phyloP scores from a whole-genome alignment of 2,888 invertebrate genomes.

The Macrophya annulata region DNA sequence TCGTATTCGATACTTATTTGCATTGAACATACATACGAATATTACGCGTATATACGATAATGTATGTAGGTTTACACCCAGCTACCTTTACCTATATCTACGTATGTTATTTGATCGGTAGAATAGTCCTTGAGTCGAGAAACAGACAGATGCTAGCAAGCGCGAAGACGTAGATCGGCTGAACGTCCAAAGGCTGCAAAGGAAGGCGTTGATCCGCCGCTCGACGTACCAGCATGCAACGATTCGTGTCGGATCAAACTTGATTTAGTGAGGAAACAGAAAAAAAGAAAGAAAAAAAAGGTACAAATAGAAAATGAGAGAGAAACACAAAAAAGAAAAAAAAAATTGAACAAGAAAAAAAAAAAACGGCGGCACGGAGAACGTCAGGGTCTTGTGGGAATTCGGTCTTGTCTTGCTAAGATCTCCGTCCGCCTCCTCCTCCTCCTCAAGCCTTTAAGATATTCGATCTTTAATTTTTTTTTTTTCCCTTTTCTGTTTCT shows the following conservation, averaged over 20 bases:
- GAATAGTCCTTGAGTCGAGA: neutral
- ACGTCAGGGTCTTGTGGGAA: constrained; percentile 27
- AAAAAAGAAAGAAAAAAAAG: neutral
- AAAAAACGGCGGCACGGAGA: neutral
- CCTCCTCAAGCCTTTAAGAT: constrained; percentile 6
- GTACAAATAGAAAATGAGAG: neutral
- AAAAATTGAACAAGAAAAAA: too few species aligned
- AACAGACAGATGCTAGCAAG: neutral
- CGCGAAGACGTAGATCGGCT: constrained; percentile 15
- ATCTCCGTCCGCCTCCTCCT: constrained; percentile 18
- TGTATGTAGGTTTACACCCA: too few species aligned
- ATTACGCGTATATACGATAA: neutral
- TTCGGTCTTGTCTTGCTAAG: constrained; percentile 44
- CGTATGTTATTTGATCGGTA: neutral
- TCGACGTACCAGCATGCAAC: constrained; percentile 23
- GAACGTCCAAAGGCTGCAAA: neutral
- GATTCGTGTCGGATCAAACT: constrained; percentile 51
- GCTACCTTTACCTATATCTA: too few species aligned
- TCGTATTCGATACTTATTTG: neutral
- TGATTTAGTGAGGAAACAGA: constrained; percentile 38
- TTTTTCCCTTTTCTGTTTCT: neutral
- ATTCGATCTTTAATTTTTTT: constrained; percentile 15
- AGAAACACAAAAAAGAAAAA: neutral
- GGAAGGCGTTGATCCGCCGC: neutral
- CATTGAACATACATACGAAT: neutral